These are phyloP conservation scores for Vireo altiloquus DNA, from an alignment of 2,113 vertebrate species.

Conservation along the genomic window DNA sequence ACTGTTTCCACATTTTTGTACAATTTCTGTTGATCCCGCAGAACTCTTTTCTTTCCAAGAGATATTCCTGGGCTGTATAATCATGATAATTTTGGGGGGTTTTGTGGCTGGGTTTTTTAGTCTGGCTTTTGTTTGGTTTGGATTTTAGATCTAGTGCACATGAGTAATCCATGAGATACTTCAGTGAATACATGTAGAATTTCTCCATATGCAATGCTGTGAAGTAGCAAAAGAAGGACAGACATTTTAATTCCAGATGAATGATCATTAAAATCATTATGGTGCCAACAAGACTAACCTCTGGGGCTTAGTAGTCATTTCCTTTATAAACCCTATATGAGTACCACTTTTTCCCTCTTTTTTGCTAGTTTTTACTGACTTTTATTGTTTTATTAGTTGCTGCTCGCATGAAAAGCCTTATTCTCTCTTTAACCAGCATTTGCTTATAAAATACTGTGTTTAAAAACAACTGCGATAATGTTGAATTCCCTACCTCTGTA, in stretches of 20 bases:
- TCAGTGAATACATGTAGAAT: not conserved
- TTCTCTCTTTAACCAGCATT: not conserved
- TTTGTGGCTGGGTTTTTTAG: not conserved
- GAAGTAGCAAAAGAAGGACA: not conserved
- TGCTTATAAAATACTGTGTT: not conserved
- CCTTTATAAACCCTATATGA: accelerated
- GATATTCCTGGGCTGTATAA: not conserved
- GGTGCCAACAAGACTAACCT: not conserved
- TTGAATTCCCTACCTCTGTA: not conserved
- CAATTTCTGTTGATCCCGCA: not conserved
- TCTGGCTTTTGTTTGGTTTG: too few species aligned
- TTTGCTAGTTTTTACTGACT: not conserved
- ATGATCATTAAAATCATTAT: not conserved
- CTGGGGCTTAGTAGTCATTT: not conserved
- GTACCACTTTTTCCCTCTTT: not conserved
- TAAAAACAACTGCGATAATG: not conserved
- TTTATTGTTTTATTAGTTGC: not conserved
- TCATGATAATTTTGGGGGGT: too few species aligned
- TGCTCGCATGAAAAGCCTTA: not conserved
- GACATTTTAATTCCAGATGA: not conserved
- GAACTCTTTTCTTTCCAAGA: not conserved
- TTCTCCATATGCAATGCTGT: not conserved
- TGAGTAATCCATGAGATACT: not conserved
- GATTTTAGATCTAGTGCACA: not conserved
- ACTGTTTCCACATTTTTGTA: not conserved